Evolutionary conservation across 2,113 vertebrate genomes (phyloP), one percentile per base, ranked within the genome.

Genomic region (Dipodomys spectabilis): DNA sequence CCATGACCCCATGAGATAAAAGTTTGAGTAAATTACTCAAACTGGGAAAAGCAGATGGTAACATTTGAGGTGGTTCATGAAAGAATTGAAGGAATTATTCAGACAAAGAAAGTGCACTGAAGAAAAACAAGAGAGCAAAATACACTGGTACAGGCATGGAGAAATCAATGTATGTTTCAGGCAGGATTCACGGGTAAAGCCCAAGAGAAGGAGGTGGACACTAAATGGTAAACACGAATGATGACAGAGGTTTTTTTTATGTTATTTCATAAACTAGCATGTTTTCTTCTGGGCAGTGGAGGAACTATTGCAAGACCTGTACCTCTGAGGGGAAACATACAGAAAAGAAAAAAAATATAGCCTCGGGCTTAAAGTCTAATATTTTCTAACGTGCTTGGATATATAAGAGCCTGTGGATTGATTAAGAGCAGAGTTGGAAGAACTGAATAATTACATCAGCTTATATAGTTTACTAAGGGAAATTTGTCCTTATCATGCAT

Each of bases 21-120:
- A 22, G 6, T 35, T 75, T 83, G 18, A 23, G 45, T 81, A 73
- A 80, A 64, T 53, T 65, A 80, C 25, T 20, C 27, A 90, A 64
- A 82, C 27, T 45, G 57, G 39, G 35, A 72, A 84, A 87, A 82
- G 30, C 64, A 68, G 77, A 82, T 90, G 74, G 25, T 84, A 32
- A 71, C 6, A 45, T 73, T 60, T 88, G 83, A 92, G 15, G 18
- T 91, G 25, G 39, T 71, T 94, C 75, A 71, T 81, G 64, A 93
- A 72, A 3, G 39, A 90, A 89, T 2, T 81, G 62, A 93, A 83
- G 68, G 22, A 45, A 65, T 83, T 80, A 57, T 62, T 93, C 39
- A 84, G 68, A 30, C 75, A 82, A 28, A 94, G 57, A 73, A 77
- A 84, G 60, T 35, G 5, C 11, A 82, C 60, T 84, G 65, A n/a